Conservation (phyloP, 2,113 vertebrate genomes). For the Eonycteris spelaea region DNA sequence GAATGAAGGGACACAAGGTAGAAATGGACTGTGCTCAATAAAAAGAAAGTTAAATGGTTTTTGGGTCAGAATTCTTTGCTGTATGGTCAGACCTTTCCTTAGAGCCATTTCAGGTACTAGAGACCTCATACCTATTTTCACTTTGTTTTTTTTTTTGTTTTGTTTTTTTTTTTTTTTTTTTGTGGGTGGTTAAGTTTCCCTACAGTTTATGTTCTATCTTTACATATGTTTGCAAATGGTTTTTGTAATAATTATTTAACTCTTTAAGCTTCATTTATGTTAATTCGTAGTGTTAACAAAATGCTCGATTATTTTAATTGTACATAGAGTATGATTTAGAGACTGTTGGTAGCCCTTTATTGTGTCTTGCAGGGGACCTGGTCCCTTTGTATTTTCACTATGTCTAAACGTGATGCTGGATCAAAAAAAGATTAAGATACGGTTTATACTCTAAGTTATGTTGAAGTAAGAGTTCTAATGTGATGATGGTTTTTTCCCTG, state of each 20-base stretch:
- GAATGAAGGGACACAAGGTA: background rate
- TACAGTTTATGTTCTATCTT: background rate
- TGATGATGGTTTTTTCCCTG: background rate
- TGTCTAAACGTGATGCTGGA: background rate
- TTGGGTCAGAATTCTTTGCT: slow-evolving; percentile 24
- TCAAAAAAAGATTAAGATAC: background rate
- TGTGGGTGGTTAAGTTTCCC: background rate
- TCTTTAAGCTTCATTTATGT: background rate
- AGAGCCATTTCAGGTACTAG: background rate
- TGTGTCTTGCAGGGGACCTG: background rate
- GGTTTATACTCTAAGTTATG: background rate
- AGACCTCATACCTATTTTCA: background rate
- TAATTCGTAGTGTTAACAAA: slow-evolving; percentile 7
- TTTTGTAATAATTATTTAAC: slow-evolving; percentile 7
- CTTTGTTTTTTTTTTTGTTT: slow-evolving; percentile 20
- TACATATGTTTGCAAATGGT: background rate
- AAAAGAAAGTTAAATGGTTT: slow-evolving; percentile 36
- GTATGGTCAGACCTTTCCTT: background rate
- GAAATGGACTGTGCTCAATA: slow-evolving; percentile 35
- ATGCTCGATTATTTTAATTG: slow-evolving; percentile 20
- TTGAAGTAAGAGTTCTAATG: background rate
- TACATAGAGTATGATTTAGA: background rate
- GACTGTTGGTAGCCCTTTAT: background rate
- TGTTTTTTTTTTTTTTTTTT: slow-evolving; percentile 41
- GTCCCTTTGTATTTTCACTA: background rate